Evolutionary conservation across 2,797 vertebrate species (phyloP).

Genomic region (Cossypha caffra): DNA sequence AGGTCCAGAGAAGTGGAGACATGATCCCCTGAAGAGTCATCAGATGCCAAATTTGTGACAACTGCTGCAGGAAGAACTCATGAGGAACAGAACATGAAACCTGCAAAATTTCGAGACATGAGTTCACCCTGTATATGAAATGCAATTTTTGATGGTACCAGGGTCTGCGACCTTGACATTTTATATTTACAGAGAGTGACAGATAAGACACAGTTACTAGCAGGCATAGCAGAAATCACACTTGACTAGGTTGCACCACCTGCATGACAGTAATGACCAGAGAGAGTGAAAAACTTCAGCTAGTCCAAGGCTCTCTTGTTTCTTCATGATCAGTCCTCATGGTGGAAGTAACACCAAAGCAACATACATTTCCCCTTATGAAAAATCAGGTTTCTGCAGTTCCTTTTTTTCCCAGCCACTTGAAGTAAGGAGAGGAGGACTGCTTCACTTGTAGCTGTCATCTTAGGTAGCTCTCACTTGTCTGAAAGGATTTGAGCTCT

Average conservation of each 20-base stretch:
- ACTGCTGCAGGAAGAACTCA: not conserved
- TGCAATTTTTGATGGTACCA: not conserved
- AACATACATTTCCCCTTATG: rapidly evolving
- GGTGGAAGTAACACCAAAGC: not conserved
- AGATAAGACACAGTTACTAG: not conserved
- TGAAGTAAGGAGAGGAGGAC: not conserved
- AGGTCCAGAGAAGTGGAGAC: not conserved
- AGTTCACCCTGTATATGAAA: not conserved
- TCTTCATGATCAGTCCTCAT: not conserved
- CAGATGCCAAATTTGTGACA: not conserved
- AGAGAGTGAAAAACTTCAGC: not conserved
- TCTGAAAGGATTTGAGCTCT: not conserved
- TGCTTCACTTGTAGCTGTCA: not conserved
- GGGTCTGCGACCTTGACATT: not conserved
- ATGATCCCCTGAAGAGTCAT: not conserved
- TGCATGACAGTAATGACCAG: not conserved
- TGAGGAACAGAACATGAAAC: not conserved
- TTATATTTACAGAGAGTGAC: not conserved
- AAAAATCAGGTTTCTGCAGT: not conserved
- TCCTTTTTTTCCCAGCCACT: not conserved
- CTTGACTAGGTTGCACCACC: not conserved
- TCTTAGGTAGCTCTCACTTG: not conserved
- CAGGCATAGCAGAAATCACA: not conserved
- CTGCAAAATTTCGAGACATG: not conserved
- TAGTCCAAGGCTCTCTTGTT: not conserved